Evolutionary conservation across 2,797 vertebrate species (phyloP), one percentile per base, ranked within the genome.

Genomic region (Cygnus olor): DNA sequence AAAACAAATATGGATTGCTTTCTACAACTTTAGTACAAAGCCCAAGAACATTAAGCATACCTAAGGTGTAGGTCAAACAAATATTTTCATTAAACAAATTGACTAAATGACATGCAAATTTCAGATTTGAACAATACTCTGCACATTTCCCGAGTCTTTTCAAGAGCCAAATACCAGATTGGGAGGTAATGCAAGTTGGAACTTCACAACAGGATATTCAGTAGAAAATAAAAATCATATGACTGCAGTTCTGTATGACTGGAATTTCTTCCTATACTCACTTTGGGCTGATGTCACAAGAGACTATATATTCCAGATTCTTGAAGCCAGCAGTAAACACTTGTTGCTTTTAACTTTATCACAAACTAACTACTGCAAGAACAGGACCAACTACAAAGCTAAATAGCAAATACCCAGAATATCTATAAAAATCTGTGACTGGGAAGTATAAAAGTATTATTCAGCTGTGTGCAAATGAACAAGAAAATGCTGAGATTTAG

Each of bases 1-100:
- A 88, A 78, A 93, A 74, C 83, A 90, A 92, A 80, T 3, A 83
- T 1, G 4, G 60, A 79, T 42, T 78, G 54, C n/a, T 58, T 89
- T 78, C 81, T 85, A 58, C 51, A 69, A 83, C 58, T 83, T 88
- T 72, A 93, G 86, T 27, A 88, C 51, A 85, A 94, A 93, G 44
- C n/a, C 51, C 70, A 72, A 76, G 68, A 95, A 85, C 68, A 79
- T 47, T 9, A 71, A 69, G 32, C 14, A 49, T 64, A 84, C 32
- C 17, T 57, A 79, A 77, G 17, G 28, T 3, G 1, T 15, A 92
- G 78, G 51, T 77, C 80, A 93, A 32, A 30, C 56, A 90, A 49
- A 14, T 57, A 81, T 84, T 88, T 88, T 70, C 25, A n/a, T 54
- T 74, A 90, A 78, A 80, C 60, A 78, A 82, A 85, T 30, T 56